Evolutionary conservation across 2,113 vertebrate species (phyloP), one percentile per base, ranked within the genome.

Genomic region (Thalassoma bifasciatum): DNA sequence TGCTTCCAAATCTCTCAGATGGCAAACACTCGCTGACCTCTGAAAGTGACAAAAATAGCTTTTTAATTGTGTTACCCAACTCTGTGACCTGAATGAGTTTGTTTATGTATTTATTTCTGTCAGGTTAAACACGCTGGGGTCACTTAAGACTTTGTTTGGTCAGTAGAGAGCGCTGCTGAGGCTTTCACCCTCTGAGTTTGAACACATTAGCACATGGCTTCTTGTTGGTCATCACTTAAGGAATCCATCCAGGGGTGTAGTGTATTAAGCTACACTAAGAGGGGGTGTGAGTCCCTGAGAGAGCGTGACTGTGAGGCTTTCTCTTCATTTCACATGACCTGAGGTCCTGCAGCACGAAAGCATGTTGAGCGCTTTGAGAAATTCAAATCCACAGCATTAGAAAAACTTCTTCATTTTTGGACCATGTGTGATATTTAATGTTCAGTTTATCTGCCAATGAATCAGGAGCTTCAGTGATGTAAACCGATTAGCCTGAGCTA

Each of bases 1-100:
- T 62, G 59, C 71, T 81, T 42, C 68, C 74, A 88, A 86, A 89
- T 88, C 85, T 83, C 17, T 65, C 9, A 86, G 83, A 86, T 90
- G 86, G 84, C 71, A 79, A 69, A 70, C 65, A 58, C 60, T 66
- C 37, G 17, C 44, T 47, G 47, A 67, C 66, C 61, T 77, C 68
- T 71, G 19, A 46, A 66, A 57, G 34, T 34, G 21, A n/a, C 12
- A 24, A 38, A 7, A 11, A 30, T 21, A 77, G 7, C 5, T 47
- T 53, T 75, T 69, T 10, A 64, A 58, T 67, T 16, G 19, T 50
- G 51, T 78, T 40, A 79, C 21, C 23, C 19, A 14, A 42, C 44
- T 4, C n/a, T 64, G 19, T 61, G 36, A 40, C 37, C 14, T 13
- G 3, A 36, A 19, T 6, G 38, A 11, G 37, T 53, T 56, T 17